These are phyloP conservation scores for Deilephila elpenor DNA, from an alignment of 2,888 invertebrate species.

Conservation along the genomic window DNA sequence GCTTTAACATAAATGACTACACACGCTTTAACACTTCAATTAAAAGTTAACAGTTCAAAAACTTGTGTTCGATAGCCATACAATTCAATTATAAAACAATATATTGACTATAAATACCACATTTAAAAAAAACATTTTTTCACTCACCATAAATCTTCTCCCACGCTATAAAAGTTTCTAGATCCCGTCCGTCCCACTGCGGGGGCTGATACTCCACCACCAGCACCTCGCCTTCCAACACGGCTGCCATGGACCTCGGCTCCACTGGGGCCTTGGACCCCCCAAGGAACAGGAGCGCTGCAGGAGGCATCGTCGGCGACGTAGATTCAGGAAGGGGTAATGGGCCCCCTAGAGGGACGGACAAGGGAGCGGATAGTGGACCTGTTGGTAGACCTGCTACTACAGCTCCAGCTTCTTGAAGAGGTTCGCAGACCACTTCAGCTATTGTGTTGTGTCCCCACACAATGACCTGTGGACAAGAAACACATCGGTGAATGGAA, in stretches of 20 bases:
- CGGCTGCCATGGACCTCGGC: constrained; percentile 82
- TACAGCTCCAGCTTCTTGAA: constrained; percentile 75
- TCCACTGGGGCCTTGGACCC: constrained; percentile 87
- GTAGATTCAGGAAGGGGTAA: constrained; percentile 62
- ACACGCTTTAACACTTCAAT: too few relatives aligned
- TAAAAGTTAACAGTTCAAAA: too few relatives aligned
- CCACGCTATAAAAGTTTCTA: constrained; percentile 77
- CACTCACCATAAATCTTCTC: constrained; percentile 79
- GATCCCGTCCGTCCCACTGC: constrained; percentile 82
- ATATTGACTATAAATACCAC: too few relatives aligned
- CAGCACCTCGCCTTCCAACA: constrained; percentile 86
- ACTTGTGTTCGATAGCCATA: too few relatives aligned
- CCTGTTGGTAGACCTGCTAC: constrained; percentile 72
- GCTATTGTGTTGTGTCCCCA: constrained; percentile 74
- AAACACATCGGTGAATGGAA: constrained; percentile 29
- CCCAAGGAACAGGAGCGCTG: constrained; percentile 83
- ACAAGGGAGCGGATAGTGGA: constrained; percentile 66
- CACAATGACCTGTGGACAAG: constrained; percentile 71
- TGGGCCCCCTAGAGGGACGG: constrained; percentile 62
- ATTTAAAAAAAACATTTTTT: not conserved
- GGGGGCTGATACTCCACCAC: constrained; percentile 85
- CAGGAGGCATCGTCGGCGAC: constrained; percentile 61
- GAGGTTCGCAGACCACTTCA: constrained; percentile 75
- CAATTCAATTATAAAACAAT: too few relatives aligned
- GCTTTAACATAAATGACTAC: too few relatives aligned